Evolutionary conservation across 2,888 invertebrate species (phyloP), one percentile per base, ranked within the genome.

Genomic region (Drosophila limbata): DNA sequence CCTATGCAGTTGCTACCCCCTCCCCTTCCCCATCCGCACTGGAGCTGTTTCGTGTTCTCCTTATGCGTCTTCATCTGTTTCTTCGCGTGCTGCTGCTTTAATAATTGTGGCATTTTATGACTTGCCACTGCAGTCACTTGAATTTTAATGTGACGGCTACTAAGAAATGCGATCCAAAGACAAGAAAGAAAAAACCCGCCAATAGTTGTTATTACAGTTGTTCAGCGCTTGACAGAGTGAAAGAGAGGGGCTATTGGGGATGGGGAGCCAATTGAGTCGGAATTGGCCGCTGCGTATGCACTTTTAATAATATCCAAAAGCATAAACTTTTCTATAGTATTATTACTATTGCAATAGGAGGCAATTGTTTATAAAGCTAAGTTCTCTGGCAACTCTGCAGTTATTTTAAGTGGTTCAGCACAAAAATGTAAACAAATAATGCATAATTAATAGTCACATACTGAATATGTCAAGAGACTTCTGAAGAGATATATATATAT

Each of bases 121-220:
- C 70, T 77, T 73, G 77, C 68, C 65, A 73, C 79, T 83, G 86
- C 87, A 86, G 86, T 84, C 77, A 76, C 59, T 66, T 77, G 83
- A 86, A 79, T 86, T 84, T 81, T 84, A 84, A 79, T 84, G 75
- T 74, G 35, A 37, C 55, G 57, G 47, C 77, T 77, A 84, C 84
- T 71, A 65, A 69, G 84, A 83, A 83, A 76, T 62, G 19, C 42
- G 57, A 72, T 72, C 56, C 55, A 48, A 42, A 50, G 48, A 37
- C 21, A 31, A 53, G 11, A 48, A 55, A 44, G 6, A 66, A 42
- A 39, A 48, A 45, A 45, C 33, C 37, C 21, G 50, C 35, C 62
- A 72, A 57, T 45, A 33, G 53, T 69, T 80, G 67, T 82, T 79
- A 65, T 69, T 69, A 69, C 75, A 80, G 75, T 82, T 77, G 72